Base-by-base conservation (phyloP, 1,140 invertebrate genomes). In the Ceratoteleas bidentatus region DNA sequence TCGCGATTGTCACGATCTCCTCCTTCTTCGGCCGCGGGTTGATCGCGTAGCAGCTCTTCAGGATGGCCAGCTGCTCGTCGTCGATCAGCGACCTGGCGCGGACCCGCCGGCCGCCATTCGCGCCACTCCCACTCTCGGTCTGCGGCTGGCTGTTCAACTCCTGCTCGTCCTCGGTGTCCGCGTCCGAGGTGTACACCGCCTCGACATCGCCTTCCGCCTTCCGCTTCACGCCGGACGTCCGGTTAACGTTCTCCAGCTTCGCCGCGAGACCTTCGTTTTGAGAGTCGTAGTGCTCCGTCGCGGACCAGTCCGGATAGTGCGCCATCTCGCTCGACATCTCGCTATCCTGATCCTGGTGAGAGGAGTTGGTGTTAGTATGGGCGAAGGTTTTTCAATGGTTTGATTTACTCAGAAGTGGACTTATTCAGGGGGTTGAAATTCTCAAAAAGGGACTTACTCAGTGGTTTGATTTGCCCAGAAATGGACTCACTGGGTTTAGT, bases 21-120 rank as follows among this genome's bases (percentile, higher is more conserved):
- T 98, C 97, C 57, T 98, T 95, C 85, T 97, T 97, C 0, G 98
- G 98, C 58, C 97, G 93, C 0, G 97, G 96, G 92, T 99, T 99
- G 4, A 95, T 91, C 15, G 95, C 93, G 86, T 99, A 99, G 86
- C 98, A 95, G 62, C 96, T 94, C 86, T 97, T 97, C 4, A 99
- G 92, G 43, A 98, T 93, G 40, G 94, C 94, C 84, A 98, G 93
- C 89, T 99, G 98, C 87, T 98, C 97, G 81, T 99, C 98, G 40
- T 96, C 97, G 62, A 99, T 96, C 52, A 98, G 94, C 3, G 98
- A 98, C 36, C 98, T 94, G 2, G 98, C 97, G 73, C 98, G 93
- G 0, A 96, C 96, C 88, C 97, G 96, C 79, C 96, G 93, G 40
- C 95, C 96, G 77, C 94, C 94, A 70, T 95, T 94, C 11, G 93